Evolutionary conservation across 2,113 vertebrate species (phyloP).

Genomic region (Paramormyrops kingsleyae): DNA sequence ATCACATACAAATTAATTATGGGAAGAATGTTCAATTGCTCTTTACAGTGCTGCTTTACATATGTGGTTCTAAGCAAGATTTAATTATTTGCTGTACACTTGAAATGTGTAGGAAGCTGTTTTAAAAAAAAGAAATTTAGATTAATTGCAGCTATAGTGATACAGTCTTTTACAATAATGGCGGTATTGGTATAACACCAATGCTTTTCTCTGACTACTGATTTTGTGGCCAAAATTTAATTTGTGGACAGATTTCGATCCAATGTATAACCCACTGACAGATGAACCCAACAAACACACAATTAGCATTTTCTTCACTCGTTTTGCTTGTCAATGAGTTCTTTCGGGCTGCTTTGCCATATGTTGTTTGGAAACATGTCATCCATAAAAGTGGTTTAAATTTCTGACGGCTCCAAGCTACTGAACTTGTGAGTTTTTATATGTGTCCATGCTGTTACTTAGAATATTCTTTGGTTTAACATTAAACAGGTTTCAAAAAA

Average conservation of each 20-base stretch:
- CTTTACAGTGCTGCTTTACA: neutral
- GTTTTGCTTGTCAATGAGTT: neutral
- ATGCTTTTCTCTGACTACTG: neutral
- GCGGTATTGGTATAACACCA: neutral
- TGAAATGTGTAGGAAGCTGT: neutral
- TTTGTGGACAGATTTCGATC: conserved; percentile 1
- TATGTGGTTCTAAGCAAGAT: neutral
- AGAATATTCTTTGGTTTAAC: neutral
- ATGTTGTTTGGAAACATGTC: neutral
- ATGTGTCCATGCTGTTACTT: neutral
- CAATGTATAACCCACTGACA: neutral
- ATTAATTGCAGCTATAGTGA: neutral
- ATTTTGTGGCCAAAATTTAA: neutral
- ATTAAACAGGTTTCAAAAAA: no score
- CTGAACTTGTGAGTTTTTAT: neutral
- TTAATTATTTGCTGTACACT: neutral
- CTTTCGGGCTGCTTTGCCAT: neutral
- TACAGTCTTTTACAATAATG: neutral
- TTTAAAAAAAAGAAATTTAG: neutral
- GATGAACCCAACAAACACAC: neutral
- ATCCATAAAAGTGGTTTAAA: neutral
- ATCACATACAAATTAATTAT: neutral
- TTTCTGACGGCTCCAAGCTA: neutral
- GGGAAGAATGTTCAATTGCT: neutral
- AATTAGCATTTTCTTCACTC: neutral